Evolutionary conservation across 2,888 invertebrate genomes (phyloP).

Genomic region (Myopa tessellatipennis): DNA sequence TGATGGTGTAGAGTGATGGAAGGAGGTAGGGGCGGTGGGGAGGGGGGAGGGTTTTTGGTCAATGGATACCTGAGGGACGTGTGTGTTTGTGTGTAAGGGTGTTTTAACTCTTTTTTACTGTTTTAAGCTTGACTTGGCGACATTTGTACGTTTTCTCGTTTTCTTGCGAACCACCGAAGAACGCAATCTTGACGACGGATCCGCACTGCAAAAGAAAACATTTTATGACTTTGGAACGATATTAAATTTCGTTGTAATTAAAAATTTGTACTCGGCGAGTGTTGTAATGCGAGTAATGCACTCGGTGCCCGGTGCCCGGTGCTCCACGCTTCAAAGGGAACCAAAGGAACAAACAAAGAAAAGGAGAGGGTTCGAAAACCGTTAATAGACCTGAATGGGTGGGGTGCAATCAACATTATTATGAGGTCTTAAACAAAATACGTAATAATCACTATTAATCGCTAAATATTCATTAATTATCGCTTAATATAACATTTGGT

Average conservation of each 20-base stretch:
- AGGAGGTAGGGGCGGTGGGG: background rate
- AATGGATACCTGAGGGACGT: background rate
- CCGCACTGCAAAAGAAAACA: conserved; percentile 5
- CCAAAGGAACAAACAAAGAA: background rate
- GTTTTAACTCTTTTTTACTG: conserved; percentile 3
- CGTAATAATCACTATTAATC: no score
- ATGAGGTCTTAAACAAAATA: no score
- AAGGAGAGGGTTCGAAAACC: background rate
- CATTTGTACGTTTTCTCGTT: conserved; percentile 34
- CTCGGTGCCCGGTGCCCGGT: background rate
- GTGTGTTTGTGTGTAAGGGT: background rate
- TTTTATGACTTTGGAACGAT: conserved; percentile 26
- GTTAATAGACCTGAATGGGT: background rate
- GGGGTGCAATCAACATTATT: no score
- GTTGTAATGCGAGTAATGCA: conserved; percentile 21
- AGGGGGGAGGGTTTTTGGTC: background rate
- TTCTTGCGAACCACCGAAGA: conserved; percentile 12
- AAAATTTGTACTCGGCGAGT: background rate
- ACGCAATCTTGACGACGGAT: background rate
- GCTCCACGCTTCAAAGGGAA: no score
- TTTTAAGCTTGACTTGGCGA: conserved; percentile 27
- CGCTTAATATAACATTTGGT: no score
- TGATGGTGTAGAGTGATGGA: background rate
- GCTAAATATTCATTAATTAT: no score
- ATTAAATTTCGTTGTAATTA: conserved; percentile 35